Conservation (phyloP, 2,888 invertebrate genomes). For the Idaea biselata region DNA sequence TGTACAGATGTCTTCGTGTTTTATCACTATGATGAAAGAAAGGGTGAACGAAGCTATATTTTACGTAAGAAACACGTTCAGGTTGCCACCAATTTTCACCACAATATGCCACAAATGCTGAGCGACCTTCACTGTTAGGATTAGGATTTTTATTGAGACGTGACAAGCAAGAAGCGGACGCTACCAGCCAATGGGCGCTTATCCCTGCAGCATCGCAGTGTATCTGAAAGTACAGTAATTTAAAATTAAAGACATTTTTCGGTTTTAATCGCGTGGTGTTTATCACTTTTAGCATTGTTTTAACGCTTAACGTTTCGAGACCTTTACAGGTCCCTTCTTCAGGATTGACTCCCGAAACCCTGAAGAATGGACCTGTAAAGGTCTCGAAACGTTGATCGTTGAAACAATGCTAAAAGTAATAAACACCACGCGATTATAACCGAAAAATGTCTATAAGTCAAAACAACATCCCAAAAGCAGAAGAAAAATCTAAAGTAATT, state of each 20-base stretch:
- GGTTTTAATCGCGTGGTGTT: too few relatives aligned
- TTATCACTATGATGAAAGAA: conserved; percentile 45
- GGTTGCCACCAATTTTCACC: conserved; percentile 57
- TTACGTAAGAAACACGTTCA: conserved; percentile 60
- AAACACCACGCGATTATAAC: neutral
- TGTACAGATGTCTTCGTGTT: conserved; percentile 50
- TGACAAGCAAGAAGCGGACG: conserved; percentile 60
- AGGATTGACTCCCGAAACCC: too few relatives aligned
- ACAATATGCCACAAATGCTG: conserved; percentile 64
- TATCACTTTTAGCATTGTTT: too few relatives aligned
- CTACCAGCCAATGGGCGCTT: conserved; percentile 63
- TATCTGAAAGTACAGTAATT: conserved; percentile 41
- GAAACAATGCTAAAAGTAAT: too few relatives aligned
- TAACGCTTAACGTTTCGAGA: too few relatives aligned
- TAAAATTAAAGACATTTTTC: neutral
- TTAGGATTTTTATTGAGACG: conserved; percentile 45
- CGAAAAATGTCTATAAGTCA: too few relatives aligned
- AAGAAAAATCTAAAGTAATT: conserved; percentile 4
- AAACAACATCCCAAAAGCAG: too few relatives aligned
- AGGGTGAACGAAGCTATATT: conserved; percentile 59
- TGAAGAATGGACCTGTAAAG: too few relatives aligned
- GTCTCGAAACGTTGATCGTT: too few relatives aligned
- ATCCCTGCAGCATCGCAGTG: conserved; percentile 66
- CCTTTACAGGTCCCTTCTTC: too few relatives aligned
- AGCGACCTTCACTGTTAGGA: conserved; percentile 40